A percentile compares a stretch with the other conserved stretches of the same genome.
phyloP scores from a whole-genome alignment of 2,797 vertebrate species.

The Amphiprion clarkii region DNA sequence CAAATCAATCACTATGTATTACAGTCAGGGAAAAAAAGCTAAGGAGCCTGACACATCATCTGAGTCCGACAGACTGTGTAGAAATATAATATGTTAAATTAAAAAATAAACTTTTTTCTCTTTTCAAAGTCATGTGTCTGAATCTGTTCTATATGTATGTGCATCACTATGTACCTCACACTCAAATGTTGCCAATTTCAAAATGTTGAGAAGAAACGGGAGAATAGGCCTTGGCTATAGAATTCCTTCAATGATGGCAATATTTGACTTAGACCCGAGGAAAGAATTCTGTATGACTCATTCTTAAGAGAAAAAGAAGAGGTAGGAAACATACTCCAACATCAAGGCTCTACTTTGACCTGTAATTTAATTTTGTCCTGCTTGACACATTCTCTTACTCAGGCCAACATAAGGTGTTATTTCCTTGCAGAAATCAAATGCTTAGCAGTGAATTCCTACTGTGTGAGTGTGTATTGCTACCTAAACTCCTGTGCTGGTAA shows the following conservation, averaged over 20 bases:
- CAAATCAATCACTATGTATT: slow-evolving; percentile 1
- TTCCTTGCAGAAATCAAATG: slow-evolving; percentile 17
- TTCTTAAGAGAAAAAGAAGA: slow-evolving; percentile 24
- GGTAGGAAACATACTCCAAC: slow-evolving; percentile 24
- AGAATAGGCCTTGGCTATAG: not conserved
- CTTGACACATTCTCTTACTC: slow-evolving; percentile 7
- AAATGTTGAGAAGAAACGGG: slow-evolving; percentile 22
- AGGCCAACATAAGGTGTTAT: slow-evolving; percentile 6
- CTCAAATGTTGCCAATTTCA: not conserved
- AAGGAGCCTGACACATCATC: not conserved
- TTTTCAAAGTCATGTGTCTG: not conserved
- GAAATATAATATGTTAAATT: not conserved
- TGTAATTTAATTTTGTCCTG: slow-evolving; percentile 17
- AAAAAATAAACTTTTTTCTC: not conserved
- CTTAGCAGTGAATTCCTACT: slow-evolving; percentile 4
- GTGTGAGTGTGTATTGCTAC: not conserved
- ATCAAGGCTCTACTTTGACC: slow-evolving; percentile 6
- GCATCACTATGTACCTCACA: not conserved
- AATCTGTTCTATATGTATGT: no score
- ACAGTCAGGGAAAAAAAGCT: slow-evolving; percentile 4
- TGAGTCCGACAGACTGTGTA: not conserved
- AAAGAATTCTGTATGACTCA: slow-evolving; percentile 32
- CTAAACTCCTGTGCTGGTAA: slow-evolving; percentile 11
- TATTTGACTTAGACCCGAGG: slow-evolving; percentile 28
- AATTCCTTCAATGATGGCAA: slow-evolving; percentile 29